Base-by-base conservation (phyloP, 2,797 vertebrate species). In the Characodon lateralis region DNA sequence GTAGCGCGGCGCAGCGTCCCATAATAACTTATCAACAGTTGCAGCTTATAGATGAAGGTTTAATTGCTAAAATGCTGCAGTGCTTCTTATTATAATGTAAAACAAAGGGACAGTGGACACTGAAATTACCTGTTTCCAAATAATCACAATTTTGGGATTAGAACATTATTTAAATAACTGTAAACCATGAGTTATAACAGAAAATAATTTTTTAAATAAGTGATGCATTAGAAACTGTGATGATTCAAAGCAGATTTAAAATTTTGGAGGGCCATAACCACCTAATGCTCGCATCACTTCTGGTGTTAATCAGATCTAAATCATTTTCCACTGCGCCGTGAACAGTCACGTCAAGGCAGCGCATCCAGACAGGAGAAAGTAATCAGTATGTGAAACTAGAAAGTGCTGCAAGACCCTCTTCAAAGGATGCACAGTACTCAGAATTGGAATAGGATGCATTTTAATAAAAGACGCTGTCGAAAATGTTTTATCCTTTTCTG, bases 11-110 rank as follows among this genome's bases (percentile, higher is more conserved):
- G 55, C 85, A 7, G 76, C 68, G 18, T 85, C 87, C 82, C 78
- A 50, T 91, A 89, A 90, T 90, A 89, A 90, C 87, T 85, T 81
- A 84, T 82, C 88, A 90, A 56, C 85, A 73, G 70, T 71, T 28
- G 55, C 72, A 87, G 86, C 86, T 87, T 86, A 87, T 88, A 76
- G 87, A 88, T 70, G 80, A 85, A 82, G 77, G 72, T 71, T 88
- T 88, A 85, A 91, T 87, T 87, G 80, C 78, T 56, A 65, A 73
- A 87, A 81, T 50, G 81, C 78, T 82, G 79, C 83, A 73, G 80
- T 46, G 79, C 77, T 14, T 58, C 80, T 83, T 82, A 81, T 85
- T 63, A 73, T 75, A 66, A 80, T 83, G 73, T 83, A 71, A 76
- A 80, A 82, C 82, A 22, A 65, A 31, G 71, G 68, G 16, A 65